phyloP scores from a whole-genome alignment of 2,888 invertebrate genomes.

The Epistrophella euchroma region DNA sequence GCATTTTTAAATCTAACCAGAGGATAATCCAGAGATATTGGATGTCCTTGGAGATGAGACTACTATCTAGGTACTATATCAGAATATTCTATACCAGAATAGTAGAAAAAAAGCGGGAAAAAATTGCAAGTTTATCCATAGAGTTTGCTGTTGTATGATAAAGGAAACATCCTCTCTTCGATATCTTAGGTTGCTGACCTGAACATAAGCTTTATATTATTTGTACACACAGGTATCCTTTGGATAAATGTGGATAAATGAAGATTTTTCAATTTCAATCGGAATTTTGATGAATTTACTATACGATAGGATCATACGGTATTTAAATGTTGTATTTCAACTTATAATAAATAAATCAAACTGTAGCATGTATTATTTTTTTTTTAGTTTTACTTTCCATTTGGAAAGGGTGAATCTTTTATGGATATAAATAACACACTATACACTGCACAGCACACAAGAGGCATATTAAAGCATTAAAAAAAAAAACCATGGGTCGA shows the following conservation, averaged over 20 bases:
- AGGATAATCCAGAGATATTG: slow-evolving; percentile 70
- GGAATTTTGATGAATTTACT: slow-evolving; percentile 14
- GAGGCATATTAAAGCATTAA: not conserved
- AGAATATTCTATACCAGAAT: not conserved
- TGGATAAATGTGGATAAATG: not conserved
- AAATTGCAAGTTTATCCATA: slow-evolving; percentile 26
- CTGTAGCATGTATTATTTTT: not conserved
- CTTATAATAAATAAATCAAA: not conserved
- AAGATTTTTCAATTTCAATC: slow-evolving; percentile 16
- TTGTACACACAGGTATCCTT: not conserved
- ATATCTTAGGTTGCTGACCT: slow-evolving; percentile 22
- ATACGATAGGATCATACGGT: slow-evolving; percentile 4
- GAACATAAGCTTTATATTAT: not conserved
- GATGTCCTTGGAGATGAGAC: slow-evolving; percentile 61
- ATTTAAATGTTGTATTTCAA: not conserved
- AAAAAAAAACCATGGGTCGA: not conserved
- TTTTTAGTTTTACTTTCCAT: not conserved
- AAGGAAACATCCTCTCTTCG: not conserved
- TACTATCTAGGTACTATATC: not conserved
- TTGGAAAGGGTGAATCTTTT: not conserved
- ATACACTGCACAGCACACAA: not conserved
- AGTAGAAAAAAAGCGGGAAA: not conserved
- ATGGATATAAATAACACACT: not conserved
- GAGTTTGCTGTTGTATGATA: slow-evolving; percentile 1
- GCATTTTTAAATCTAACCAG: slow-evolving; percentile 72